Percentiles rank a stretch among this genome's conserved stretches.
phyloP scores from a whole-genome alignment of 2,113 vertebrate species.

The Fulica atra region DNA sequence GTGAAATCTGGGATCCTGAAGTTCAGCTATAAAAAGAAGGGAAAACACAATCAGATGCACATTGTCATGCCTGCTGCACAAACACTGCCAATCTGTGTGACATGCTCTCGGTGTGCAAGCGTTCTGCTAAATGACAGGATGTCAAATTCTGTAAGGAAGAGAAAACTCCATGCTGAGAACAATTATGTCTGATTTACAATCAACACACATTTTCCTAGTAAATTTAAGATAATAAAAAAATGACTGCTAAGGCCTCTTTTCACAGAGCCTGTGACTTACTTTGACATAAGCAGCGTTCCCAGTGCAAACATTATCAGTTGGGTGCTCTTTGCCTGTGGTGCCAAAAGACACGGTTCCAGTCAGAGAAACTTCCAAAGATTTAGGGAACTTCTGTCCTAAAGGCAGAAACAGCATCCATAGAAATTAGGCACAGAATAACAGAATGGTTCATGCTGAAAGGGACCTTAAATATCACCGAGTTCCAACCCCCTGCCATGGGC shows the following conservation, averaged over 20 bases:
- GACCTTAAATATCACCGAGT: no score
- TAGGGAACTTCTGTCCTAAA: conserved; percentile 93
- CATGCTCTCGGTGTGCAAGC: not conserved
- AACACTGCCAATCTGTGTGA: not conserved
- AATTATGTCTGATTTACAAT: not conserved
- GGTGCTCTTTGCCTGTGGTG: conserved; percentile 69
- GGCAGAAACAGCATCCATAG: not conserved
- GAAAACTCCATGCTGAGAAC: not conserved
- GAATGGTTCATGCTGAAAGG: no score
- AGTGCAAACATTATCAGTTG: conserved; percentile 84
- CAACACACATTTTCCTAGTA: not conserved
- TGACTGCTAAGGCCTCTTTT: not conserved
- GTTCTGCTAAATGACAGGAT: not conserved
- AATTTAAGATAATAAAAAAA: not conserved
- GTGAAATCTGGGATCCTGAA: conserved; percentile 92
- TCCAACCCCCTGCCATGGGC: no score
- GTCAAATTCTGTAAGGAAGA: not conserved
- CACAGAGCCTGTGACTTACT: conserved; percentile 71
- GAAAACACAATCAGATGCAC: not conserved
- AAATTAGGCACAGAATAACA: no score
- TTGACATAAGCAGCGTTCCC: conserved; percentile 89
- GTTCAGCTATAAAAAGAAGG: conserved; percentile 78
- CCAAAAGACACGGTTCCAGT: conserved; percentile 84
- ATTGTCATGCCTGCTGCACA: not conserved
- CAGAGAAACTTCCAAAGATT: conserved; percentile 86